Percentiles rank a stretch among this genome's conserved stretches.
phyloP scores from a whole-genome alignment of 2,888 invertebrate species.

The Ctenicera cuprea region DNA sequence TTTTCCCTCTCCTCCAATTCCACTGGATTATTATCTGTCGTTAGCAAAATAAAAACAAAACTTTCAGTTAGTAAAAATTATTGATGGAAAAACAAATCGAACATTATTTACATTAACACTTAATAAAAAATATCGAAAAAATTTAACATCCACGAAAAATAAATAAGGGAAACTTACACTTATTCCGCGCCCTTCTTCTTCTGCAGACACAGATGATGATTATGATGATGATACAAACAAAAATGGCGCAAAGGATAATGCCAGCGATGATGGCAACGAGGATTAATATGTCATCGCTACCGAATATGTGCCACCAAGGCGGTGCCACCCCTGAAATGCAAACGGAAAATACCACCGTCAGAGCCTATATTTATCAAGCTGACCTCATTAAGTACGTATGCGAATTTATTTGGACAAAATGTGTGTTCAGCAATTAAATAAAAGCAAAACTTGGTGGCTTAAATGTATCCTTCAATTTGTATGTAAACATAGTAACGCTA shows the following conservation, averaged over 20 bases:
- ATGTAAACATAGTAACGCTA: too few species aligned
- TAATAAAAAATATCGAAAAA: slow-evolving; percentile 47
- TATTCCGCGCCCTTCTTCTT: slow-evolving; percentile 86
- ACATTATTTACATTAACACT: slow-evolving; percentile 48
- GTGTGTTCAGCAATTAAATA: slow-evolving; percentile 1
- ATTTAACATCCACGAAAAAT: background rate
- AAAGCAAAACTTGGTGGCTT: background rate
- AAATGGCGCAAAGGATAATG: slow-evolving; percentile 81
- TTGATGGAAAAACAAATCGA: slow-evolving; percentile 43
- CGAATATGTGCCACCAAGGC: slow-evolving; percentile 87
- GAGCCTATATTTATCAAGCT: background rate
- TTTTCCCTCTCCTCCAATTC: slow-evolving; percentile 90
- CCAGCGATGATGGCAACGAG: slow-evolving; percentile 82
- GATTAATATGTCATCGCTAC: slow-evolving; percentile 87
- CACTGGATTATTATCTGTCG: slow-evolving; percentile 86
- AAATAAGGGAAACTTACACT: slow-evolving; percentile 80
- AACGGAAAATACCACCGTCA: slow-evolving; percentile 5
- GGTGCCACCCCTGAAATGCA: slow-evolving; percentile 76
- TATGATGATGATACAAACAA: slow-evolving; percentile 89
- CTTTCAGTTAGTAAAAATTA: slow-evolving; percentile 55
- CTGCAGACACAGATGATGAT: slow-evolving; percentile 91
- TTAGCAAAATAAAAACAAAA: slow-evolving; percentile 69
- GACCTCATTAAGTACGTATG: background rate
- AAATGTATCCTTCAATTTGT: too few species aligned
- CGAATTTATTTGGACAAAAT: background rate